Base-by-base conservation (phyloP, 2,797 vertebrate species). In the Danionella dracula region DNA sequence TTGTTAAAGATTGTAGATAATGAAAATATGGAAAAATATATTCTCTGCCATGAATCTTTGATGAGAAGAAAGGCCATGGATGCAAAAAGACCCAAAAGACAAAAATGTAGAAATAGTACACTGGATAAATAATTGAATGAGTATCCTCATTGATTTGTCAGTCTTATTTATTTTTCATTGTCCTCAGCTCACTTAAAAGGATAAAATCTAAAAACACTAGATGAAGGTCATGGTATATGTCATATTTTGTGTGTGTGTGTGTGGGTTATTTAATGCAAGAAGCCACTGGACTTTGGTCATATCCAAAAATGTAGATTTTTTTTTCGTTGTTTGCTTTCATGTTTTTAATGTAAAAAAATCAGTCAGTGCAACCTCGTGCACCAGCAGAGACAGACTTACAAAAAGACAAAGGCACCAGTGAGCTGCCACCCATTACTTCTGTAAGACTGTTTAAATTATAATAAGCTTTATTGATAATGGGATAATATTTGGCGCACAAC, bases 1-100 rank as follows among this genome's bases (percentile, higher is more conserved):
- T 75, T 78, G 72, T 75, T 78, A 72, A 75, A 75, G 72, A 75
- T 73, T 62, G 73, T 63, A 75, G 73, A 78, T 78, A 73, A 73
- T 73, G 72, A 78, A 78, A 78, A 78, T 75, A 75, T 73, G 65
- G 55, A 74, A 54, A 74, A 68, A 76, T 71, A 70, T 75, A 77
- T 68, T 70, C 59, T 17, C 32, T 5, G 9, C 50, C 50, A 49
- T 78, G 38, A 73, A 78, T 77, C 63, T 70, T 77, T 75, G 63
- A 77, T 77, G 72, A 61, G 50, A 49, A 46, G 32, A 70, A 70
- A 72, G 69, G 38, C 65, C 35, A 38, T 50, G 63, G 48, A 74
- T 65, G 66, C 50, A 70, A 40, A 67, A 66, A 64, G 23, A 32
- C 56, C 50, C 42, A 54, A 74, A 77, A 68, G 70, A 56, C 55